These are phyloP conservation scores for Lithosia quadra DNA, from an alignment of 2,888 invertebrate genomes.

Conservation along the genomic window DNA sequence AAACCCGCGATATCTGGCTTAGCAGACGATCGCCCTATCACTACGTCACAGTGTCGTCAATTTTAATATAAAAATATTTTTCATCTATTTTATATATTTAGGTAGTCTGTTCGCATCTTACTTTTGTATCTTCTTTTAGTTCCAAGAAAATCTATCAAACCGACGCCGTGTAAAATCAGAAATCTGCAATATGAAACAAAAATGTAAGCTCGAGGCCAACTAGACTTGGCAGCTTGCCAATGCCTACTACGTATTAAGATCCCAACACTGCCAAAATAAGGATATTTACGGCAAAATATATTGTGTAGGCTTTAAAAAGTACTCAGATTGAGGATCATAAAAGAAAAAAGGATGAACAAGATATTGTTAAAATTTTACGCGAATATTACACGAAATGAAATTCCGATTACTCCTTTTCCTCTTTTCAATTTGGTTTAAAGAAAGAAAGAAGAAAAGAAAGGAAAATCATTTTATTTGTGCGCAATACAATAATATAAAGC, in stretches of 20 bases:
- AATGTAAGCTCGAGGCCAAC: slow-evolving; percentile 22
- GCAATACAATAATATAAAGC: too few relatives aligned
- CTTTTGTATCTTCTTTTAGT: neutral
- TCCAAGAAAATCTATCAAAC: slow-evolving; percentile 22
- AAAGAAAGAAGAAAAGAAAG: too few relatives aligned
- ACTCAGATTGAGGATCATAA: neutral
- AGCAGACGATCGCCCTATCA: too few relatives aligned
- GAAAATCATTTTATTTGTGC: too few relatives aligned
- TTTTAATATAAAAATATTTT: too few relatives aligned
- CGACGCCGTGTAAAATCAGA: slow-evolving; percentile 25
- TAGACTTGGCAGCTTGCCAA: slow-evolving; percentile 35
- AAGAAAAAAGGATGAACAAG: neutral
- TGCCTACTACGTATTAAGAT: slow-evolving; percentile 20
- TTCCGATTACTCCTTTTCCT: too few relatives aligned
- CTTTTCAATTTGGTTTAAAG: too few relatives aligned
- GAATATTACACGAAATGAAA: too few relatives aligned
- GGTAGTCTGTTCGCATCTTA: neutral
- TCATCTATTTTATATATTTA: too few relatives aligned
- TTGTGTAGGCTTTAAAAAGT: neutral
- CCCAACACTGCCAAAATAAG: slow-evolving; percentile 18
- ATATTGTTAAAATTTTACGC: neutral
- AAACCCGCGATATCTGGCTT: too few relatives aligned
- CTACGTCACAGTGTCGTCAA: too few relatives aligned
- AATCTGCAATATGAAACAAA: slow-evolving; percentile 38
- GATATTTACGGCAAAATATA: slow-evolving; percentile 7